Base-by-base conservation (phyloP, 2,888 invertebrate species). In the Torymus tubicola region DNA sequence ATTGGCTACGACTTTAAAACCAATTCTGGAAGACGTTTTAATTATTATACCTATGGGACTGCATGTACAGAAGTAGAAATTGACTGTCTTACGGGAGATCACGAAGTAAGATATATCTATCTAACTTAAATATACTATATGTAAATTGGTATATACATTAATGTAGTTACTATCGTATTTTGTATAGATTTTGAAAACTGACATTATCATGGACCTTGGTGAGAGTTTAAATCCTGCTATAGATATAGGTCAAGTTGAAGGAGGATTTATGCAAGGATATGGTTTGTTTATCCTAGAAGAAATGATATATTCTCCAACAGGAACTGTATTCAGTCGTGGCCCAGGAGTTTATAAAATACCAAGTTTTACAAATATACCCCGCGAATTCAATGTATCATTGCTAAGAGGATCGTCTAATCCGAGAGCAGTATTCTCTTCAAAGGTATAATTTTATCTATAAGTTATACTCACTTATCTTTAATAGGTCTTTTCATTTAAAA, bases 131-230 rank as follows among this genome's bases (percentile, higher is more conserved):
- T n/a, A n/a, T n/a, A n/a, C n/a, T n/a, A n/a, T n/a, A n/a, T n/a
- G n/a, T n/a, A n/a, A n/a, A n/a, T n/a, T n/a, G n/a, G n/a, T n/a
- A n/a, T n/a, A n/a, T n/a, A n/a, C n/a, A 86, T 68, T 64, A 71
- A 65, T 50, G 2, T 58, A 4, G n/a, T n/a, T n/a, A n/a, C n/a
- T n/a, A n/a, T n/a, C n/a, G n/a, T n/a, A n/a, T n/a, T n/a, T n/a
- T n/a, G n/a, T n/a, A n/a, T 84, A 94, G 93, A 95, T 98, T 2
- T 90, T 97, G 57, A 93, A 96, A 87, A 96, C 96, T 0, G 98
- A 99, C 87, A 98, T 99, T 84, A 98, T 99, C 0, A 98, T 99
- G 98, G 99, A 99, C 91, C 93, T 99, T 84, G 98, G 98, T 0
- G 95, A 96, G 85, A 98, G 98, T 91, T 91, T 99, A 73, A 99